Conservation (phyloP, 2,797 vertebrate genomes). For the Cuculus canorus region DNA sequence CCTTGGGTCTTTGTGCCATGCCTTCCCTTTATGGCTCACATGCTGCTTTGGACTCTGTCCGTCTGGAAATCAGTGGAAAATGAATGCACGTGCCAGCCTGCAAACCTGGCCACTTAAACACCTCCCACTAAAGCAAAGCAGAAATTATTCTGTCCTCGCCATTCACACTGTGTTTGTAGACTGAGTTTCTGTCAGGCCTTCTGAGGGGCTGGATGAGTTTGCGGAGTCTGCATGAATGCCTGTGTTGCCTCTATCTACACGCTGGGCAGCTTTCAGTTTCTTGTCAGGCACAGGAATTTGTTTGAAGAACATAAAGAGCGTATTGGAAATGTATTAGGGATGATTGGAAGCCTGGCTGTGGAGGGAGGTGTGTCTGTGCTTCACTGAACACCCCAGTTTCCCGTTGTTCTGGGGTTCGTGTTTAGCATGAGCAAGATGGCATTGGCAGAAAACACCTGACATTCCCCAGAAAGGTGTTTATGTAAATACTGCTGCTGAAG, state of each 20-base stretch:
- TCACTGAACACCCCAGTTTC: rapidly evolving
- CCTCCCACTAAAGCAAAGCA: neutral
- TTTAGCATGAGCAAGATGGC: rapidly evolving
- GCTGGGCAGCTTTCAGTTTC: rapidly evolving
- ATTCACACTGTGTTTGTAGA: rapidly evolving
- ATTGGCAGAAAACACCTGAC: neutral
- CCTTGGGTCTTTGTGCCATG: neutral
- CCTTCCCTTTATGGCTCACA: rapidly evolving
- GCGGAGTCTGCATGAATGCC: rapidly evolving
- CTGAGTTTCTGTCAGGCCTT: neutral
- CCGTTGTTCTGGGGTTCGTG: neutral
- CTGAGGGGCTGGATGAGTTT: rapidly evolving
- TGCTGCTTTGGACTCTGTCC: neutral
- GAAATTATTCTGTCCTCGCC: neutral
- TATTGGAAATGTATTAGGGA: neutral
- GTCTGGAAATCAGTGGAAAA: neutral
- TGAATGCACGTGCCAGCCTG: rapidly evolving
- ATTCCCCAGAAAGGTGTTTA: rapidly evolving
- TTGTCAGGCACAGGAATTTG: rapidly evolving
- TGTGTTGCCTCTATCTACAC: rapidly evolving
- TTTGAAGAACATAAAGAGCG: rapidly evolving
- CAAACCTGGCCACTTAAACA: too few relatives aligned
- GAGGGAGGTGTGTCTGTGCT: rapidly evolving
- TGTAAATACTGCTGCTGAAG: rapidly evolving
- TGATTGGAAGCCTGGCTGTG: neutral